These are phyloP conservation scores for Elysia chlorotica DNA, from an alignment of 1,140 invertebrate genomes.

Conservation along the genomic window DNA sequence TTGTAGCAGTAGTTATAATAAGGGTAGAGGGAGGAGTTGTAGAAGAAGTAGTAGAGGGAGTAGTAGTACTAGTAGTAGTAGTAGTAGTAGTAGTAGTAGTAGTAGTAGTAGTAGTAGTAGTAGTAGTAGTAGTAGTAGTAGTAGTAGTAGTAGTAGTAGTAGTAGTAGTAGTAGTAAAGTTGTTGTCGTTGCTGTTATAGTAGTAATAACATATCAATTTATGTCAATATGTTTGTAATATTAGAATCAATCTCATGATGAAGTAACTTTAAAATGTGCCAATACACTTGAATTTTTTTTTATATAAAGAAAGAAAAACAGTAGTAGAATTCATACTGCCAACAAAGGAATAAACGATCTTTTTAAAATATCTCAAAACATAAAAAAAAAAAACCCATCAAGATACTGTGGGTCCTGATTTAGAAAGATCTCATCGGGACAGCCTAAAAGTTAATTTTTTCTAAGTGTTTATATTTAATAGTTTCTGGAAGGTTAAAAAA, in stretches of 20 bases:
- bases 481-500: no score
- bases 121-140: slow-evolving; percentile 18
- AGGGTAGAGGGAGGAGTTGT: slow-evolving; percentile 6
- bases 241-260: not conserved
- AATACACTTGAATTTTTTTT: no score
- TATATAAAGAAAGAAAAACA: no score
- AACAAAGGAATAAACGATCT: slow-evolving; percentile 2
- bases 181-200: no score
- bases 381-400: no score
- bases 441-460: no score
- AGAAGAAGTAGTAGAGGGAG: slow-evolving; percentile 9
- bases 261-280: not conserved
- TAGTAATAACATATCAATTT: not conserved
- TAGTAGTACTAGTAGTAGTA: slow-evolving; percentile 20
- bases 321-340: no score
- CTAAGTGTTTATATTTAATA: no score
- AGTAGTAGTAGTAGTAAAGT: slow-evolving; percentile 9
- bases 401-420: no score
- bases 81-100: slow-evolving; percentile 12
- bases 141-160: slow-evolving; percentile 23
- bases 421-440: no score
- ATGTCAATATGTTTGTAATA: not conserved
- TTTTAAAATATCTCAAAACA: no score
- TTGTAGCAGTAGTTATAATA: slow-evolving; percentile 10
- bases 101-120: not conserved